Base-by-base conservation (phyloP, 1,140 invertebrate species). In the Lasioglossum albipes region DNA sequence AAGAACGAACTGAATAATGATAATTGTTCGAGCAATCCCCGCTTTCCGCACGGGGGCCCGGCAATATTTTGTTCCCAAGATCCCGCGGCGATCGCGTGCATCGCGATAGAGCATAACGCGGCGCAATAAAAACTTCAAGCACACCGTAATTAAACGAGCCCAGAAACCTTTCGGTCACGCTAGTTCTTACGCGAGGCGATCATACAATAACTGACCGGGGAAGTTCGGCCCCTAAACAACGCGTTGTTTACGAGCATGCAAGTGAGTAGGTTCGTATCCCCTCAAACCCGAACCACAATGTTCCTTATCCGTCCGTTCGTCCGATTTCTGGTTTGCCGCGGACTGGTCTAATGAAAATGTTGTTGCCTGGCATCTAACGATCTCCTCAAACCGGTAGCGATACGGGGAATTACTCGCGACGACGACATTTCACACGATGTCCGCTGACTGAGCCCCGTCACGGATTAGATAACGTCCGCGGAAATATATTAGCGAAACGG, bases 141-240 rank as follows among this genome's bases (percentile, higher is more conserved):
- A 78, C 75, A 12, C 27, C 20, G 80, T 85, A 86, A 86, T 86
- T 85, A 85, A 85, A 82, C 76, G 80, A 36, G 72, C 81, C 61
- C 54, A 82, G 66, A 79, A 83, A 83, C 73, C 84, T 83, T 79
- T 85, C 80, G 84, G 84, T 86, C 84, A 86, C 84, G 84, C 80
- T 67, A 85, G 85, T 86, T 85, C 84, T 76, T 73, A 72, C 66
- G 80, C 61, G 78, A 59, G 42, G 0, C 83, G 61, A 59, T 76
- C 64, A 66, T 52, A 42, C 80, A 68, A 83, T 82, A 80, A 86
- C 65, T 86, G 80, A 83, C 79, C 75, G 80, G 45, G 45, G 73
- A 49, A 31, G 64, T 57, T 79, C 83, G 62, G 64, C 22, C 72
- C 42, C 61, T 36, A 57, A 86, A 74, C 80, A 79, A 85, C 83